Base-by-base conservation (phyloP, 2,113 vertebrate genomes). In the Circaetus gallicus region DNA sequence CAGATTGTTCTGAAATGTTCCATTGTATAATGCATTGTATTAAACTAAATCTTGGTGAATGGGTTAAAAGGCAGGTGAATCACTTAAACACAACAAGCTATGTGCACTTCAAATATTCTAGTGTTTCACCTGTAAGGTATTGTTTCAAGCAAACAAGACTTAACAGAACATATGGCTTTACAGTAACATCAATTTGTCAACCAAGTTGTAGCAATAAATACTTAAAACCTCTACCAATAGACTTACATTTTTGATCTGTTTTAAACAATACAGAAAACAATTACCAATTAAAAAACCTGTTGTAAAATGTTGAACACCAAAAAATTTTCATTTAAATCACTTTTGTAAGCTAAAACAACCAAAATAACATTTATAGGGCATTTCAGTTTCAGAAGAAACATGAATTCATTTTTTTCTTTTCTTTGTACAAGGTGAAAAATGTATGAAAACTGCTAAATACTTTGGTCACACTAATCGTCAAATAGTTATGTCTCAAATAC, bases 181-280 rank as follows among this genome's bases (percentile, higher is more conserved):
- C 98, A 98, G 96, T 96, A 98, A 98, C 98, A 97, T 97, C 97
- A 91, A 98, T 98, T 97, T 97, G 98, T 97, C 98, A 98, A 98
- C 98, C 97, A 98, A 98, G 98, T 88, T 96, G 98, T 93, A 97
- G 98, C 98, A 99, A 99, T 99, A 99, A 99, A 99, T 99, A 98
- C 98, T 98, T 98, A 98, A 98, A 98, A 98, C 98, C 98, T 98
- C 98, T 98, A 98, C 97, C 97, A 97, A 99, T 97, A 98, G 97
- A 98, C 97, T 98, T 98, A 98, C 98, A 97, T 98, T 98, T 97
- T 98, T 98, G 98, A 98, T 99, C 97, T 97, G 95, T 96, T 97
- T 98, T 95, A 98, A 98, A 98, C 98, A 98, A 98, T 98, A 99
- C 98, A 98, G 98, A 98, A 98, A 98, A 99, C 98, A 99, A 98